These are phyloP conservation scores for Oriolus oriolus DNA, from an alignment of 2,113 vertebrate genomes.

Conservation along the genomic window DNA sequence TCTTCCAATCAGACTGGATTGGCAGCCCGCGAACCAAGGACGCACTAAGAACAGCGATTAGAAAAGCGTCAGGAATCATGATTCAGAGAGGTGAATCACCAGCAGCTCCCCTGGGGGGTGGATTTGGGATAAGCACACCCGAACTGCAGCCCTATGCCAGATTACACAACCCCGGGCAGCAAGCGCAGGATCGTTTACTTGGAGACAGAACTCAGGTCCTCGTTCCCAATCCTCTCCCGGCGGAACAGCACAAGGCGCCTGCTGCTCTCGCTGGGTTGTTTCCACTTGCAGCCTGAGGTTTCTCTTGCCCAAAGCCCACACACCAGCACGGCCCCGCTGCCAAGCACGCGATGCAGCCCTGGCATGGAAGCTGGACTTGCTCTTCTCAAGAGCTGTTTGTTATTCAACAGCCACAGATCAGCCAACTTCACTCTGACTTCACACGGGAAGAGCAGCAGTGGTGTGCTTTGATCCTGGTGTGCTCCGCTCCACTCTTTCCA, in stretches of 20 bases:
- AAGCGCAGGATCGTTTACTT: neutral
- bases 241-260: neutral
- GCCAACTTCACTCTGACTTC: neutral
- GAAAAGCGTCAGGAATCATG: constrained; percentile 49
- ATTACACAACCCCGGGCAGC: neutral
- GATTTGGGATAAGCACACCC: neutral
- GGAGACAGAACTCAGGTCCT: neutral
- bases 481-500: neutral
- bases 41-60: neutral
- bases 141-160: neutral
- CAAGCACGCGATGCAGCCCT: constrained; percentile 31
- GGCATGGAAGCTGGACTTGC: neutral
- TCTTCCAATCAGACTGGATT: neutral
- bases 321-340: neutral
- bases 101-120: neutral
- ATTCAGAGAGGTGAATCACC: constrained; percentile 52
- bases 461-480: neutral
- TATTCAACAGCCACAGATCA: neutral
- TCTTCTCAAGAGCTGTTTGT: constrained; percentile 15
- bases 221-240: neutral
- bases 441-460: neutral
- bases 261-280: constrained; percentile 8
- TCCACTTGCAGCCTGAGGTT: constrained; percentile 23
- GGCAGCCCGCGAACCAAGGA: neutral
- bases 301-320: constrained; percentile 51